phyloP scores from a whole-genome alignment of 2,797 vertebrate species.

The Mormyrops attenuatus region DNA sequence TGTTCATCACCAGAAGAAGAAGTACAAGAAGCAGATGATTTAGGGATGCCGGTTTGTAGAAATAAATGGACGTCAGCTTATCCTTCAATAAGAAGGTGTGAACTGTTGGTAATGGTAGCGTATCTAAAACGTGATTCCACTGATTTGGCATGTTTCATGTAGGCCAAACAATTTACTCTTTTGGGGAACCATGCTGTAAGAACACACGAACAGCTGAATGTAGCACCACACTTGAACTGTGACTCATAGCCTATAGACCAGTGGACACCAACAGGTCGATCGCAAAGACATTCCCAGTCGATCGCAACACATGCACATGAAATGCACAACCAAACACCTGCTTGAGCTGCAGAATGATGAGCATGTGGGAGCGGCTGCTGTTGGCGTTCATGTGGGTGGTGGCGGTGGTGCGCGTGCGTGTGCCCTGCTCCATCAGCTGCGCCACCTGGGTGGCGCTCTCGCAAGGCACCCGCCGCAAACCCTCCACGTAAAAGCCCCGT shows the following conservation, averaged over 20 bases:
- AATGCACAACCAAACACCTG: conserved; percentile 52
- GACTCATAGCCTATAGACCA: neutral
- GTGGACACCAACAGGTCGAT: neutral
- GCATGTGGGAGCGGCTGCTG: conserved; percentile 84
- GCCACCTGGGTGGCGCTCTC: conserved; percentile 68
- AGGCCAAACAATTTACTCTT: neutral
- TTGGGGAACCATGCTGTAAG: neutral
- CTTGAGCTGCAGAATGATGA: conserved; percentile 75
- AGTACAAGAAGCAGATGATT: neutral
- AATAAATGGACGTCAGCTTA: neutral
- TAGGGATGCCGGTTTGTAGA: neutral
- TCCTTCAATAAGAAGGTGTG: neutral
- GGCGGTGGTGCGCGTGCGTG: conserved; percentile 72
- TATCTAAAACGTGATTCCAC: neutral
- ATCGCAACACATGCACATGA: neutral
- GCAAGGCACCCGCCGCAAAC: conserved; percentile 71
- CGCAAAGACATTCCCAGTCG: neutral
- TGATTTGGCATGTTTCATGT: neutral
- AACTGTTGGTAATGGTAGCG: neutral
- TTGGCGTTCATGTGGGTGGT: conserved; percentile 77
- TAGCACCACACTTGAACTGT: neutral
- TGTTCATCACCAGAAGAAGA: neutral
- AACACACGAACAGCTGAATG: neutral
- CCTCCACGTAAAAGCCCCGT: conserved; percentile 80
- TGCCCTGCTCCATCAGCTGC: conserved; percentile 79